A percentile compares a stretch with the other conserved stretches of the same genome.
These are phyloP conservation scores for Pomatostomus ruficeps DNA, from an alignment of 2,113 vertebrate genomes.

Conservation along the genomic window DNA sequence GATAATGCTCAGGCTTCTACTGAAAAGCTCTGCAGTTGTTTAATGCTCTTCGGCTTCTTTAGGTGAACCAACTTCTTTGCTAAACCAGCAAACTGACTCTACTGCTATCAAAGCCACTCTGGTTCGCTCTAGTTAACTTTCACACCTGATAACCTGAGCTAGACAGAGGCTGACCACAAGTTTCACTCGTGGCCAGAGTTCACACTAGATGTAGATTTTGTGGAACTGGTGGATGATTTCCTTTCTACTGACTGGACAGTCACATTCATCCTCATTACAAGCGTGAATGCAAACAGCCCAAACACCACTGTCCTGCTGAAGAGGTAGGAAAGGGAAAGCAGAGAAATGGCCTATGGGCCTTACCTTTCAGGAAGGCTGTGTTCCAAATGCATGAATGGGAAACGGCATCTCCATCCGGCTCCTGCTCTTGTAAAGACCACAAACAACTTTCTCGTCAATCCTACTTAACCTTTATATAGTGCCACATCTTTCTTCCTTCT, in stretches of 20 bases:
- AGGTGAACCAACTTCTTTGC: background rate
- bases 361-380: background rate
- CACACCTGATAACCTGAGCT: background rate
- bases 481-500: background rate
- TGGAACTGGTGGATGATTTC: background rate
- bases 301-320: background rate
- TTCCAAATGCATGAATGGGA: background rate
- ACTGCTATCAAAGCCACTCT: background rate
- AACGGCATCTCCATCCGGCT: rapidly evolving
- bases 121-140: background rate
- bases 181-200: background rate
- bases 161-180: background rate
- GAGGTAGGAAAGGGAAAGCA: background rate
- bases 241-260: background rate
- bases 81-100: background rate
- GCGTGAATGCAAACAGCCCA: background rate
- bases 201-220: background rate
- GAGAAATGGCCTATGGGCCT: background rate
- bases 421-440: background rate
- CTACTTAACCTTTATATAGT: background rate
- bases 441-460: background rate
- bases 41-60: background rate
- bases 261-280: background rate
- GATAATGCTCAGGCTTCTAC: background rate
- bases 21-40: background rate